Evolutionary conservation across 2,888 invertebrate genomes (phyloP).

Genomic region (Nephrocerus scutellatus): DNA sequence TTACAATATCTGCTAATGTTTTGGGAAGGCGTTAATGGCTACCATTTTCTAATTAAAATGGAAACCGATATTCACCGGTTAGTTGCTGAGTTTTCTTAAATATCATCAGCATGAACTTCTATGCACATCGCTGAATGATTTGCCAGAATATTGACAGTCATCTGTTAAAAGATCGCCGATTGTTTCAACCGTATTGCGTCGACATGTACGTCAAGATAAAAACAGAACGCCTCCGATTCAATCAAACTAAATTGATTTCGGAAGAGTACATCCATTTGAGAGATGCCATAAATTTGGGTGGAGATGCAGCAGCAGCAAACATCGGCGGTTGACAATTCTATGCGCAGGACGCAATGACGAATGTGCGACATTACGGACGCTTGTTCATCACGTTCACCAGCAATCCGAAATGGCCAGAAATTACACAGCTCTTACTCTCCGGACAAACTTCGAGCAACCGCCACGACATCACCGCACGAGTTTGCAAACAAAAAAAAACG

Average conservation of each 20-base stretch:
- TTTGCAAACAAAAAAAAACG: constrained; percentile 17
- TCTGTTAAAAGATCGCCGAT: constrained; percentile 22
- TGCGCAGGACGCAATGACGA: no score
- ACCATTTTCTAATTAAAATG: constrained; percentile 2
- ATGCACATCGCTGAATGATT: not conserved
- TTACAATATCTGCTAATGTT: constrained; percentile 4
- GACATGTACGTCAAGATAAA: constrained; percentile 39
- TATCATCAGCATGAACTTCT: not conserved
- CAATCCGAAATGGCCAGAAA: constrained; percentile 11
- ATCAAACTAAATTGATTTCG: constrained; percentile 30
- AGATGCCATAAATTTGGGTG: no score
- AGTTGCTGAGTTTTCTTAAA: not conserved
- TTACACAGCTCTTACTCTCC: no score
- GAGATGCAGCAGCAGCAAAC: no score
- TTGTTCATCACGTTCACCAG: constrained; percentile 16
- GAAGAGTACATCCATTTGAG: constrained; percentile 36
- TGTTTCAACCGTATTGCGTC: constrained; percentile 35
- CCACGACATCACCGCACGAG: constrained; percentile 19
- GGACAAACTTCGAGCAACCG: constrained; percentile 7
- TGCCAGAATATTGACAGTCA: constrained; percentile 12
- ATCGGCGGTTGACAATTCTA: no score
- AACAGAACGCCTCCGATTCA: constrained; percentile 29
- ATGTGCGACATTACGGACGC: no score
- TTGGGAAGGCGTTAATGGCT: constrained; percentile 4
- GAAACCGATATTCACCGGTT: not conserved